phyloP scores from a whole-genome alignment of 2,888 invertebrate genomes.

The Eristalis tenax region DNA sequence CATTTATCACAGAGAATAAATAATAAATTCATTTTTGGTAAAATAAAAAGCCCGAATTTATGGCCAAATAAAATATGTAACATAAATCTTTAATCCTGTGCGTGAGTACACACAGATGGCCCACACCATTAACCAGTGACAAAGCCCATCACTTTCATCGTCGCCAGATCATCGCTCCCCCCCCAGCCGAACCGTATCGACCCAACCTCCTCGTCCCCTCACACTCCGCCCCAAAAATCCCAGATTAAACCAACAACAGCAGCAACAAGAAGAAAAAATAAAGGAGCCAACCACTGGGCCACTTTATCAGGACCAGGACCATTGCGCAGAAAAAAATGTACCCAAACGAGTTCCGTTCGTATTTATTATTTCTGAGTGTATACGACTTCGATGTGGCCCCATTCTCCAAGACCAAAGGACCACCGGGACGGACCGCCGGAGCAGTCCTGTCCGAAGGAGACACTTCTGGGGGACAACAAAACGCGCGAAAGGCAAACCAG shows the following conservation, averaged over 20 bases:
- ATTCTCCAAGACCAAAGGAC: neutral
- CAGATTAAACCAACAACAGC: slow-evolving; percentile 43
- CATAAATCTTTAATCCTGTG: slow-evolving; percentile 73
- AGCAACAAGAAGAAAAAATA: neutral
- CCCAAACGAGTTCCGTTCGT: slow-evolving; percentile 8
- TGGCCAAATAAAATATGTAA: slow-evolving; percentile 73
- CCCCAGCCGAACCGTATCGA: slow-evolving; percentile 65
- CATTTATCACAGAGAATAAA: slow-evolving; percentile 69
- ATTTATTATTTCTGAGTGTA: slow-evolving; percentile 39
- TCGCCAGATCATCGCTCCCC: slow-evolving; percentile 66
- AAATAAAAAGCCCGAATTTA: slow-evolving; percentile 73
- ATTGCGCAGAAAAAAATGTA: neutral
- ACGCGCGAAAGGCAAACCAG: neutral
- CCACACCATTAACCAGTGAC: slow-evolving; percentile 67
- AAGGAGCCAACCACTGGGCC: slow-evolving; percentile 35
- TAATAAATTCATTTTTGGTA: slow-evolving; percentile 71
- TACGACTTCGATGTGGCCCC: slow-evolving; percentile 6
- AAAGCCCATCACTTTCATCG: slow-evolving; percentile 67
- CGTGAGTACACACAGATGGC: slow-evolving; percentile 66
- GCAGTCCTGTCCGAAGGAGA: neutral
- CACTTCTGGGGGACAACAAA: neutral
- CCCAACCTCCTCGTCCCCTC: neutral
- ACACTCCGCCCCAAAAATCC: slow-evolving; percentile 27
- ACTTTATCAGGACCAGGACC: slow-evolving; percentile 62
- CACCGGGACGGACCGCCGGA: neutral